Percentiles rank a stretch among this genome's conserved stretches.
phyloP scores from a whole-genome alignment of 2,797 vertebrate species.

The Falco peregrinus region DNA sequence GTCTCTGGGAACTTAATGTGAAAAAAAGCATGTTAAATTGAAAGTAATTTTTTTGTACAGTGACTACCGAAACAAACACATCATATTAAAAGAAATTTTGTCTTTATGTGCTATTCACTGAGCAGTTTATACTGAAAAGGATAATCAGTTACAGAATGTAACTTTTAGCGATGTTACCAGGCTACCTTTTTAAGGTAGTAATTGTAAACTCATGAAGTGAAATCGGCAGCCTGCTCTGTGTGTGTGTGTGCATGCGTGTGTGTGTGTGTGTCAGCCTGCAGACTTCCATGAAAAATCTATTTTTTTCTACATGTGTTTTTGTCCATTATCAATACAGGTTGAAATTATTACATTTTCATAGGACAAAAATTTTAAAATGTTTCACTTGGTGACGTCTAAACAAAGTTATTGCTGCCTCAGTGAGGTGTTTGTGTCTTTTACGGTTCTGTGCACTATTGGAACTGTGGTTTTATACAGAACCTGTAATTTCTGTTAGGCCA shows the following conservation, averaged over 20 bases:
- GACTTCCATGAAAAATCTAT: not conserved
- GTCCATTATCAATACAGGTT: not conserved
- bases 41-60: not conserved
- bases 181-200: accelerated
- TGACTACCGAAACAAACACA: not conserved
- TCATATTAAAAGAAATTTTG: not conserved
- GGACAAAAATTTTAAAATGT: not conserved
- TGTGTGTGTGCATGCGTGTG: too few species aligned
- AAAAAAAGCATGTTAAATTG: not conserved
- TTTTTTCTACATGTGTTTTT: not conserved
- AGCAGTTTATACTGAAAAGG: not conserved
- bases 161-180: not conserved
- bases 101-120: not conserved
- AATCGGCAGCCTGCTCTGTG: accelerated
- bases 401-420: not conserved
- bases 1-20: not conserved
- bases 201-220: not conserved
- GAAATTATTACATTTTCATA: not conserved
- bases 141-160: not conserved
- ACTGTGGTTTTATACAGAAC: not conserved
- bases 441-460: not conserved
- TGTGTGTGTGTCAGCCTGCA: too few species aligned
- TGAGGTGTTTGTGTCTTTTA: not conserved
- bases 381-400: not conserved
- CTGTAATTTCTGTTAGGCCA: not conserved